These are phyloP conservation scores for Aramus guarauna DNA, from an alignment of 2,113 vertebrate genomes.

Conservation along the genomic window DNA sequence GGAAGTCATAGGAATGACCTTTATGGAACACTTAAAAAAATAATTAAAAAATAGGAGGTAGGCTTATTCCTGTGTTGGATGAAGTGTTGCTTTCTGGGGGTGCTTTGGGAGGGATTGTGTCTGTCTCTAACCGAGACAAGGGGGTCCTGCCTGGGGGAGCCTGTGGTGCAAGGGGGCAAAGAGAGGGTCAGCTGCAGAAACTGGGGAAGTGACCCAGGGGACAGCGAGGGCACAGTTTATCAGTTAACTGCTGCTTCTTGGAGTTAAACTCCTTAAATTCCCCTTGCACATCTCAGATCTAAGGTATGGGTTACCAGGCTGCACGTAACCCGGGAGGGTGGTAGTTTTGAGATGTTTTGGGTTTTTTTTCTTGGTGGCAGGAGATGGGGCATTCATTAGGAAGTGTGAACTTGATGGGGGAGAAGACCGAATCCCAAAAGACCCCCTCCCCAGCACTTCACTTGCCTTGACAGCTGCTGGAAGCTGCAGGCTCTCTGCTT, in stretches of 20 bases:
- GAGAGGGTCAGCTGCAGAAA: neutral
- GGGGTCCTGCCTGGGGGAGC: neutral
- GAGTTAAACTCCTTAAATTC: neutral
- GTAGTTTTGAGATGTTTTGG: neutral
- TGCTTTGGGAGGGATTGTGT: neutral
- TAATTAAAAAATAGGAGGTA: neutral
- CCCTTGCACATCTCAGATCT: neutral
- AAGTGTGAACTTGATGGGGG: neutral
- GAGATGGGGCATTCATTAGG: neutral
- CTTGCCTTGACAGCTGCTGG: neutral
- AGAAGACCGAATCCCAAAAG: neutral
- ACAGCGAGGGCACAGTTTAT: neutral
- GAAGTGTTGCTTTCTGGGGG: neutral
- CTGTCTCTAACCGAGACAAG: rapidly evolving
- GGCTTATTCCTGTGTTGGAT: neutral
- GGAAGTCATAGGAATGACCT: neutral
- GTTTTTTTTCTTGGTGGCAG: neutral
- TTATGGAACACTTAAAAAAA: neutral
- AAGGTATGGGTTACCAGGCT: neutral
- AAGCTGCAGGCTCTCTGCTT: neutral
- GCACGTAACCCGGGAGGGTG: rapidly evolving
- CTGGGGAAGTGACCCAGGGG: neutral
- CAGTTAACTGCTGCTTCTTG: neutral
- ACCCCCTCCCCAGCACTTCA: neutral
- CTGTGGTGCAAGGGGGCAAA: neutral